A percentile compares a stretch with the other conserved stretches of the same genome.
Evolutionary conservation across 2,797 vertebrate species (phyloP).

Genomic region (Hybognathus amarus): DNA sequence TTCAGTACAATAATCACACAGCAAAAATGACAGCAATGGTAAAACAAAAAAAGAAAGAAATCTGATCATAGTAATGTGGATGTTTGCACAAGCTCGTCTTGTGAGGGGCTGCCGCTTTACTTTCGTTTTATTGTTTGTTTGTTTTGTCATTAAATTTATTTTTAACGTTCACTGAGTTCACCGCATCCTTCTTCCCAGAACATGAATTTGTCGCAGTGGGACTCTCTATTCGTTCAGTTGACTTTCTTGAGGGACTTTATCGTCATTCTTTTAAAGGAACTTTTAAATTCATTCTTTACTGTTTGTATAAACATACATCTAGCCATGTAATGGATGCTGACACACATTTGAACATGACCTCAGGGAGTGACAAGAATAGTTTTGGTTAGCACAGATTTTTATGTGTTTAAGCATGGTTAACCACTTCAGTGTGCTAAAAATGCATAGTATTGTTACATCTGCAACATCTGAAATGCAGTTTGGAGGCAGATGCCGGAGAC

Average conservation of each 20-base stretch:
- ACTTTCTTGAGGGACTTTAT: not conserved
- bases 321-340: not conserved
- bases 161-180: not conserved
- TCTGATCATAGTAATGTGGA: not conserved
- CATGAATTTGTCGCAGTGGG: not conserved
- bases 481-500: slow-evolving; percentile 84
- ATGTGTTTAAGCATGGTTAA: slow-evolving; percentile 16
- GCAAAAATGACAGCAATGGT: not conserved
- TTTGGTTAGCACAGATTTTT: not conserved
- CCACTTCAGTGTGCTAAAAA: not conserved
- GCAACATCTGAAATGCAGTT: slow-evolving; percentile 41
- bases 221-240: not conserved
- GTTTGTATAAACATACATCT: not conserved
- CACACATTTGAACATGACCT: not conserved
- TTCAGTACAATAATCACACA: not conserved
- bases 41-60: not conserved
- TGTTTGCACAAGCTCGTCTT: not conserved
- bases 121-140: not conserved
- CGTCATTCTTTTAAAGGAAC: too few relatives aligned
- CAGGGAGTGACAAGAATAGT: slow-evolving; percentile 5
- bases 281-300: slow-evolving; percentile 5
- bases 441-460: not conserved
- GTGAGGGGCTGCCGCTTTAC: not conserved
- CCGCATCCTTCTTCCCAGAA: not conserved
- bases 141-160: not conserved